Conservation (phyloP, 2,797 vertebrate genomes). For the Uromys caudimaculatus region DNA sequence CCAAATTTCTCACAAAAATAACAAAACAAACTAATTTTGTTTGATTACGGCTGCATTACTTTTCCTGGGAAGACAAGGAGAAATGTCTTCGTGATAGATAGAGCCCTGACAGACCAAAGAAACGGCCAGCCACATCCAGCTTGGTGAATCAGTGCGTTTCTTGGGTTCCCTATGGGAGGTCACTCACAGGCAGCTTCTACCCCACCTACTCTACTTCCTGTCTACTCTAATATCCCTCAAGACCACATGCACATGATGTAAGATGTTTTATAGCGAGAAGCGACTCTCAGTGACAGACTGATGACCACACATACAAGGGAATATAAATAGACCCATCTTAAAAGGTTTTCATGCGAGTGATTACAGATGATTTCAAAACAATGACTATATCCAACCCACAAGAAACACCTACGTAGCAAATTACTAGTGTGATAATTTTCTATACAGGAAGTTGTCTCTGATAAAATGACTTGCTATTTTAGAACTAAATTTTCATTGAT, state of each 20-base stretch:
- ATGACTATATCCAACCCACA: not conserved
- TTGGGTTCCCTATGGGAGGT: not conserved
- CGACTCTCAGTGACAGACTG: not conserved
- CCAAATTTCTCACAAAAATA: not conserved
- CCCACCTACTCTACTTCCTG: not conserved
- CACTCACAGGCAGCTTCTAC: not conserved
- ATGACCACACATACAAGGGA: not conserved
- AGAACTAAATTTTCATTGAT: constrained; percentile 21
- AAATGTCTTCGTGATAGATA: not conserved
- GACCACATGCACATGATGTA: not conserved
- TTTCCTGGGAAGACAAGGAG: not conserved
- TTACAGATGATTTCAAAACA: not conserved
- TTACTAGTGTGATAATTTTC: not conserved
- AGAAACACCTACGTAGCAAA: not conserved
- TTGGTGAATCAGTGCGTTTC: not conserved
- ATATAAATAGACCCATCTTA: not conserved
- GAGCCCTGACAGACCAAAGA: not conserved
- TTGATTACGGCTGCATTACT: not conserved
- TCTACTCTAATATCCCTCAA: not conserved
- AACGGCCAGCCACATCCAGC: not conserved
- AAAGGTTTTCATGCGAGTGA: not conserved
- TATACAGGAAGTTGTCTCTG: not conserved
- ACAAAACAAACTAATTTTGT: not conserved
- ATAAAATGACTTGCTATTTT: not conserved
- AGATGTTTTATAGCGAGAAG: not conserved